Evolutionary conservation across 1,140 invertebrate genomes (phyloP).

Genomic region (Drosophila bifasciata): DNA sequence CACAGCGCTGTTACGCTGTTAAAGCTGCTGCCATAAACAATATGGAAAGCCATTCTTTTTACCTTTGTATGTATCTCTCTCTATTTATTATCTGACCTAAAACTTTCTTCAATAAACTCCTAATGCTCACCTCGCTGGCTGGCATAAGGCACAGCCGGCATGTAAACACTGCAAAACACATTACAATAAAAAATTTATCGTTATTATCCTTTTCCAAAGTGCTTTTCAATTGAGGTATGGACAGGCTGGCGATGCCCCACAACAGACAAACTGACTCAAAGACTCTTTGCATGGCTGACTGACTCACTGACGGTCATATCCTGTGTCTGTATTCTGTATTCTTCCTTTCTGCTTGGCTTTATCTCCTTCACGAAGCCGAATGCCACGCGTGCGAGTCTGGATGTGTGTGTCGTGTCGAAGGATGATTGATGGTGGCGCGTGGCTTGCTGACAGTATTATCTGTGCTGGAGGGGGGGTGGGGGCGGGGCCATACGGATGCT

Average conservation of each 20-base stretch:
- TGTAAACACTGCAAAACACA: conserved; percentile 79
- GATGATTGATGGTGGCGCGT: conserved; percentile 67
- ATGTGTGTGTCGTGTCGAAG: conserved; percentile 26
- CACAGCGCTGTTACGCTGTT: too few relatives aligned
- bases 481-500: conserved; percentile 2
- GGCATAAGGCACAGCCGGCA: conserved; percentile 54
- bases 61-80: too few relatives aligned
- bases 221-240: conserved; percentile 79
- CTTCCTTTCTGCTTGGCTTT: conserved; percentile 16
- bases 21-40: too few relatives aligned
- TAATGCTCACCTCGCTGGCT: conserved; percentile 33
- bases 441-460: conserved; percentile 63
- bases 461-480: conserved; percentile 1
- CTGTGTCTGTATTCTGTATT: conserved; percentile 22
- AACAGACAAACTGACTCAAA: conserved; percentile 40
- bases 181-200: conserved; percentile 82
- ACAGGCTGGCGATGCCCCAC: conserved; percentile 33
- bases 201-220: conserved; percentile 75
- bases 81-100: background rate
- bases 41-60: background rate
- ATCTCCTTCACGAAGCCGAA: conserved; percentile 11
- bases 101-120: background rate
- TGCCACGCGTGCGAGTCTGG: conserved; percentile 2
- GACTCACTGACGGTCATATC: conserved; percentile 43
- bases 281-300: background rate